These are phyloP conservation scores for Ptychodera flava DNA, from an alignment of 35 echinoderm and acorn worm genomes.

Conservation along the genomic window DNA sequence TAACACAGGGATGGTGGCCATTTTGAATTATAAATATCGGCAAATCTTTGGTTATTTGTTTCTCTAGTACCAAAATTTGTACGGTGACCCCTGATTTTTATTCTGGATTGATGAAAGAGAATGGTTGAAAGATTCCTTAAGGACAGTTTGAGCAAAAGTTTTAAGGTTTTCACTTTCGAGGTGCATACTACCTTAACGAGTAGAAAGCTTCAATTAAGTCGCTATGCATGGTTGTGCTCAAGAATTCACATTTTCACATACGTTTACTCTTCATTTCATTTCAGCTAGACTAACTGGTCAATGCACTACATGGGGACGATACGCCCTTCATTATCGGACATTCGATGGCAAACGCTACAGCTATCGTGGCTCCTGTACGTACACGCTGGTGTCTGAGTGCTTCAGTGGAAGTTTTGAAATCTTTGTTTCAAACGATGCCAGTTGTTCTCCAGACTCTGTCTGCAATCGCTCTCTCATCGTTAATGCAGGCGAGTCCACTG, in stretches of 20 bases:
- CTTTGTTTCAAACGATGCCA: neutral
- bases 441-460: neutral
- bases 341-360: constrained; percentile 63
- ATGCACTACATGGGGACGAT: neutral
- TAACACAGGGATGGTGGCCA: no score
- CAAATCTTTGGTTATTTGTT: no score
- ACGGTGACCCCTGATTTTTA: no score
- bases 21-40: no score
- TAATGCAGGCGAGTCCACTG: constrained; percentile 22
- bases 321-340: constrained; percentile 41
- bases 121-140: no score
- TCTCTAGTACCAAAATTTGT: no score
- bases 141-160: no score
- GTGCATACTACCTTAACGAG: no score
- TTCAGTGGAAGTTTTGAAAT: neutral
- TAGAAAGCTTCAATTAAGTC: no score
- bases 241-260: neutral
- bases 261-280: neutral
- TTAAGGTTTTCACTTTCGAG: no score
- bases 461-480: constrained; percentile 42
- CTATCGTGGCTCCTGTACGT: constrained; percentile 52
- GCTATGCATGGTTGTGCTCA: no score
- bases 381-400: constrained; percentile 26
- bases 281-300: neutral
- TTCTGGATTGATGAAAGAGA: no score